phyloP scores from a whole-genome alignment of 2,888 invertebrate genomes.

The Pristionchus exspectatus region DNA sequence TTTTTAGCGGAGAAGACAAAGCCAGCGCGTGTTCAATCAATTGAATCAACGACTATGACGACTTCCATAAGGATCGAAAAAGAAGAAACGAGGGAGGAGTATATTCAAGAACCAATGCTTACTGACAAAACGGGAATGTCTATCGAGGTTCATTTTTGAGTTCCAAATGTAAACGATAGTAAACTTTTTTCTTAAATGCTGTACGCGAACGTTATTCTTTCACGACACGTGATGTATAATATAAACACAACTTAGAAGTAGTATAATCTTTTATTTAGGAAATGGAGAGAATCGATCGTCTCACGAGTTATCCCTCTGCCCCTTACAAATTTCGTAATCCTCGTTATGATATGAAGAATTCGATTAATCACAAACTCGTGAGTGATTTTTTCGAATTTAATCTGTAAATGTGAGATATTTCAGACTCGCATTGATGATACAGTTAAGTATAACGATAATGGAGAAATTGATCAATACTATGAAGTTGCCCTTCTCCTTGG shows the following conservation, averaged over 20 bases:
- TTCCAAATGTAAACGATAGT: no score
- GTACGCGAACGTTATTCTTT: no score
- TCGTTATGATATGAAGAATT: not conserved
- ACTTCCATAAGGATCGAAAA: not conserved
- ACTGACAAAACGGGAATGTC: not conserved
- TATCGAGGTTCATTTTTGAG: not conserved
- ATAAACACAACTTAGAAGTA: no score
- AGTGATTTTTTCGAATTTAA: not conserved
- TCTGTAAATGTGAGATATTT: not conserved
- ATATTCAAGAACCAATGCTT: not conserved
- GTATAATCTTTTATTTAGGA: not conserved
- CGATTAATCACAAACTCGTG: not conserved
- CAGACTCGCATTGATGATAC: not conserved
- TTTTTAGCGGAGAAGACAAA: not conserved
- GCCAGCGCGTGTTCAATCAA: not conserved
- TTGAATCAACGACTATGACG: not conserved
- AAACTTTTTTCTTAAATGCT: no score
- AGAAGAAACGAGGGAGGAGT: not conserved
- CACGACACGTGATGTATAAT: no score
- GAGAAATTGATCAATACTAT: not conserved
- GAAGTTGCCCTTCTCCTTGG: conserved; percentile 18
- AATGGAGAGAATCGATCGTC: not conserved
- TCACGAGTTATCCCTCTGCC: not conserved
- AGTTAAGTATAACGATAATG: not conserved
- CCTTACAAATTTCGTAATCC: not conserved